Base-by-base conservation (phyloP, 1,140 invertebrate species). In the Euwallacea similis region DNA sequence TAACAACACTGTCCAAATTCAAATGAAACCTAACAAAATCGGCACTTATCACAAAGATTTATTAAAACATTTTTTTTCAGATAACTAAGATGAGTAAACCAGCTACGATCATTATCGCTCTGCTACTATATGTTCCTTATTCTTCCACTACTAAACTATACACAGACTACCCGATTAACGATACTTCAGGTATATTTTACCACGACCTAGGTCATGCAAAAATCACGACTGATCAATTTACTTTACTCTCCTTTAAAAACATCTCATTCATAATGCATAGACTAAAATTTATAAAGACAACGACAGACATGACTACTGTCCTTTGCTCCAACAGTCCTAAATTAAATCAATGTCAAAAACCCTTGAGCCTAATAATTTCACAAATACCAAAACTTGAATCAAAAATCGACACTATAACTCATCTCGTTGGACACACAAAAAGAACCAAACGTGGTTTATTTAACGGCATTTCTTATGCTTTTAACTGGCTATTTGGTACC, bases 401-500 rank as follows among this genome's bases (percentile, higher is more conserved):
- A 15, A 74, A 74, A 69, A 16, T 67, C 15, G 47, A 75, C 43
- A 71, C 55, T 58, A 60, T 74, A n/a, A 43, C 58, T 10, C 62
- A 77, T 56, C 13, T 77, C 16, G 66, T 67, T 42, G 68, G 66
- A n/a, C 65, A 65, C 13, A 13, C 21, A 7, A 72, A 62, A 55
- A 10, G 2, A 60, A 69, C n/a, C 53, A 64, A 61, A 74, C 65
- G 73, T 4, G 21, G 21, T 62, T 3, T 78, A 13, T 53, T 79
- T 42, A 75, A 79, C 67, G 77, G 76, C 21, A 61, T 77, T 15
- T 76, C 76, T 33, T 71, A 76, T 16, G 55, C 74, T 10, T 69
- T 79, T 8, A 81, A 81, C 69, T 81, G 75, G 75, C 61, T 79
- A 7, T 80, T 81, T 42, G 79, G 79, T n/a, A 75, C 73, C 6